Conservation (phyloP, 2,888 invertebrate genomes). For the Tetragnatha montana region DNA sequence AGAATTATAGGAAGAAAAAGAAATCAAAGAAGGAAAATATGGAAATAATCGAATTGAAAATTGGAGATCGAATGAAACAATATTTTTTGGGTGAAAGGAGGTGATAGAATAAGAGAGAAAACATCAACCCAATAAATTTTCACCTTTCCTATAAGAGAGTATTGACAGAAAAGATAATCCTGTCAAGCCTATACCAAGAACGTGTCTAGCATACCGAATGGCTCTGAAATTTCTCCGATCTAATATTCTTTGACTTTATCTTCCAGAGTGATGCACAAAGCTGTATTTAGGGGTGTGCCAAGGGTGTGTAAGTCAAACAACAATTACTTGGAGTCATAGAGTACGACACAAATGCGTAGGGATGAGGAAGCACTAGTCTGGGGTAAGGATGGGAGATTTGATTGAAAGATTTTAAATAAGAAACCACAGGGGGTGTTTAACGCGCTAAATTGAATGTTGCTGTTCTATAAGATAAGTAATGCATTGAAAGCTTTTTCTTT, state of each 20-base stretch:
- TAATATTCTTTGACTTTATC: conserved; percentile 54
- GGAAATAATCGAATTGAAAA: not conserved
- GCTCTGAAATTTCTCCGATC: conserved; percentile 34
- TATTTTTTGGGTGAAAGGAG: not conserved
- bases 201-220: conserved; percentile 22
- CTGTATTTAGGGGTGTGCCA: conserved; percentile 42
- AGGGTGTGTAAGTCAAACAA: conserved; percentile 51
- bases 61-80: not conserved
- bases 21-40: not conserved
- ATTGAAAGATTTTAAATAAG: conserved; percentile 1
- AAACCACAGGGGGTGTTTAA: not conserved
- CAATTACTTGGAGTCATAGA: conserved; percentile 52
- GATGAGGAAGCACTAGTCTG: not conserved
- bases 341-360: conserved; percentile 39
- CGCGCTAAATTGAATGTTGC: not conserved
- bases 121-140: not conserved
- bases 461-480: not conserved
- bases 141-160: not conserved
- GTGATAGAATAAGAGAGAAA: not conserved
- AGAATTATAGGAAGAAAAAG: too few relatives aligned
- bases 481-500: too few relatives aligned
- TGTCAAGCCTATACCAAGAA: conserved; percentile 6
- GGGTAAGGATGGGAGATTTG: not conserved
- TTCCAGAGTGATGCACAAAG: conserved; percentile 47
- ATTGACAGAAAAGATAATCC: conserved; percentile 32